Evolutionary conservation across 2,888 invertebrate genomes (phyloP).

Genomic region (Lapara coniferarum): DNA sequence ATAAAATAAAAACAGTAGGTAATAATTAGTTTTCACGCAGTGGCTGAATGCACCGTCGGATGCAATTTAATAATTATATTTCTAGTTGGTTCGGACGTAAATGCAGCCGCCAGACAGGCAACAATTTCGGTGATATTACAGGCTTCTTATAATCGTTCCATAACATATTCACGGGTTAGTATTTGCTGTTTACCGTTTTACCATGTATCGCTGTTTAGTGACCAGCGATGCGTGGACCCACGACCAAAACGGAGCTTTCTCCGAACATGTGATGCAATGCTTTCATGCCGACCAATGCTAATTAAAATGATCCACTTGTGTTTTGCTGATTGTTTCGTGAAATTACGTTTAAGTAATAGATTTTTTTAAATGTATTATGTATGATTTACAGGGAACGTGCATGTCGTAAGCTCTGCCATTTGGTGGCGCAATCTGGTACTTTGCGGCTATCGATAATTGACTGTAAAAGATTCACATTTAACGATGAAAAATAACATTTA

Average conservation of each 20-base stretch:
- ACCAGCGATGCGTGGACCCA: conserved; percentile 37
- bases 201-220: conserved; percentile 36
- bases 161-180: conserved; percentile 25
- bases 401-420: too few species aligned
- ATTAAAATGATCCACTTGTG: conserved; percentile 45
- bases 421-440: too few species aligned
- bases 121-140: neutral
- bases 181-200: conserved; percentile 31
- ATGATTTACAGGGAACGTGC: too few species aligned
- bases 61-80: conserved; percentile 1
- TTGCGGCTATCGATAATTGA: too few species aligned
- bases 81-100: neutral
- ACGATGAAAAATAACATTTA: too few species aligned
- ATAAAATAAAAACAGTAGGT: neutral
- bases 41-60: neutral
- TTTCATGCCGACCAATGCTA: conserved; percentile 36
- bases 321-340: conserved; percentile 36
- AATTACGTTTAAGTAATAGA: too few species aligned
- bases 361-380: too few species aligned
- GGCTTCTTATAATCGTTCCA: neutral
- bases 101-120: conserved; percentile 17
- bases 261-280: conserved; percentile 48
- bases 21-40: conserved; percentile 3
- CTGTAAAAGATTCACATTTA: too few species aligned
- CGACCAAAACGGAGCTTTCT: conserved; percentile 46